A percentile compares a stretch with the other conserved stretches of the same genome.
Evolutionary conservation across 2,888 invertebrate species (phyloP).

Genomic region (Tetrapedia diversipes): DNA sequence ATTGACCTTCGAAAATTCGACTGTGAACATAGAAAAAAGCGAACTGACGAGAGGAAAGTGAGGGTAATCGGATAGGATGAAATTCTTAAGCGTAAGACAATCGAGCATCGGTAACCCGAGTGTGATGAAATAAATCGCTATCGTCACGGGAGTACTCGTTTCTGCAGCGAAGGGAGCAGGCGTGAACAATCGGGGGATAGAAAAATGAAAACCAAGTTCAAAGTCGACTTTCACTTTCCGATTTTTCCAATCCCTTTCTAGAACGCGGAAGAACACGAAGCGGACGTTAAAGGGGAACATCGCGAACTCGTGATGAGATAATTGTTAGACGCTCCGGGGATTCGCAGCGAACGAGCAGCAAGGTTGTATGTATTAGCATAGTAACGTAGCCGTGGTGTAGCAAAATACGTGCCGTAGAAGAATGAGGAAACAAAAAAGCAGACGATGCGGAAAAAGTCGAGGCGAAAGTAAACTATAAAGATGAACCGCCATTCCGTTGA

Average conservation of each 20-base stretch:
- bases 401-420: background rate
- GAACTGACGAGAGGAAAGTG: background rate
- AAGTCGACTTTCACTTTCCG: conserved; percentile 34
- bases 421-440: conserved; percentile 4
- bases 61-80: conserved; percentile 7
- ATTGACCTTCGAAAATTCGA: conserved; percentile 37
- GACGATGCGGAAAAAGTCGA: conserved; percentile 21
- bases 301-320: background rate
- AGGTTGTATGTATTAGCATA: background rate
- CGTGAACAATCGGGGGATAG: too few relatives aligned
- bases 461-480: conserved; percentile 57
- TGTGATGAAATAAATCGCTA: background rate
- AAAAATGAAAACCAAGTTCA: conserved; percentile 9
- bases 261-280: background rate
- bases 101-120: background rate
- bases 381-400: background rate
- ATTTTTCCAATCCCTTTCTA: background rate
- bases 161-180: too few relatives aligned
- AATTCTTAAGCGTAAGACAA: background rate
- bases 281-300: background rate
- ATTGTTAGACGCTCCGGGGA: background rate
- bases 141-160: too few relatives aligned
- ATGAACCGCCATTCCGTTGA: conserved; percentile 30
- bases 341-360: background rate
- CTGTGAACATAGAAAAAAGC: background rate